phyloP scores from a whole-genome alignment of 2,888 invertebrate species.

The Tortricodes alternella region DNA sequence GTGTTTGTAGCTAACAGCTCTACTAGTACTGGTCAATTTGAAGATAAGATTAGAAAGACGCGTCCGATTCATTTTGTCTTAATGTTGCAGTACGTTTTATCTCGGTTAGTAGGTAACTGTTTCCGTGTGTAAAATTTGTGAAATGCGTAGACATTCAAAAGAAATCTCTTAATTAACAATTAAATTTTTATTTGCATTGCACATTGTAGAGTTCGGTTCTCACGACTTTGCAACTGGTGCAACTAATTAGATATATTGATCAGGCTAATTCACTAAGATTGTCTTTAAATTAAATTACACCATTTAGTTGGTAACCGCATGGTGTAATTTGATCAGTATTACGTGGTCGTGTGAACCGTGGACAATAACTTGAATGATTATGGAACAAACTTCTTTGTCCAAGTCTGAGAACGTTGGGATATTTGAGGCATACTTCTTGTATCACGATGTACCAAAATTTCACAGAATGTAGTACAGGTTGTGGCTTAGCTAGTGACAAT shows the following conservation, averaged over 20 bases:
- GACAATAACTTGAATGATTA: conserved; percentile 36
- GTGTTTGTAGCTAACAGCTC: not conserved
- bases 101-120: conserved; percentile 29
- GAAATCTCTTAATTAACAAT: too few relatives aligned
- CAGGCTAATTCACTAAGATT: conserved; percentile 16
- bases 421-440: conserved; percentile 15
- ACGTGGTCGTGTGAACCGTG: conserved; percentile 32
- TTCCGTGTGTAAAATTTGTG: not conserved
- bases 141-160: not conserved
- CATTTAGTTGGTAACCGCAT: conserved; percentile 24
- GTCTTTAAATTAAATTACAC: conserved; percentile 19
- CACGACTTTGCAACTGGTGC: conserved; percentile 9
- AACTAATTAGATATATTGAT: conserved; percentile 25
- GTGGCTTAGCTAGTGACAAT: conserved; percentile 15
- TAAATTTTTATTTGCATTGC: conserved; percentile 10
- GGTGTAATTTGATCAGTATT: conserved; percentile 31
- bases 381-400: conserved; percentile 34
- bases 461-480: conserved; percentile 30
- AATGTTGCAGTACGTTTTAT: conserved; percentile 25
- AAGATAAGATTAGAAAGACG: conserved; percentile 26
- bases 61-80: conserved; percentile 13
- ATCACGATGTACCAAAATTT: conserved; percentile 31
- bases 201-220: conserved; percentile 12
- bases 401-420: conserved; percentile 18
- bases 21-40: conserved; percentile 9